Conservation (phyloP, 1,140 invertebrate genomes). For the Elymnias hypermnestra region DNA sequence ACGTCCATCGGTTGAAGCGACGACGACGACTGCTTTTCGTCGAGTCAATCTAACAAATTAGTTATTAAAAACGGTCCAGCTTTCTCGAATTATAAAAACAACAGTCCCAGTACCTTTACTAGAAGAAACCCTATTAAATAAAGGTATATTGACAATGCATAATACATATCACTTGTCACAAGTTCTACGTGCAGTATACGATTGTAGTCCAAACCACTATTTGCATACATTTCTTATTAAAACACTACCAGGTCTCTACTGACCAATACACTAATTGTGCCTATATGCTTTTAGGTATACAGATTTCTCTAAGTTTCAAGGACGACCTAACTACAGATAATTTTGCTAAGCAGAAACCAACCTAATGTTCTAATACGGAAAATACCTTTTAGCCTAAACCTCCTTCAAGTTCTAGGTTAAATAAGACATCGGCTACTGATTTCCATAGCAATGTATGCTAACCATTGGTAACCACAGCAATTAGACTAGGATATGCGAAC, state of each 20-base stretch:
- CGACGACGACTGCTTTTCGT: too few species aligned
- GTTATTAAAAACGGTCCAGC: too few species aligned
- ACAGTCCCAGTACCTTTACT: too few species aligned
- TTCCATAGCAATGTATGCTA: constrained; percentile 67
- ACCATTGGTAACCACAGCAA: constrained; percentile 50
- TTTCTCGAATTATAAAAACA: too few species aligned
- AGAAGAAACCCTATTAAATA: too few species aligned
- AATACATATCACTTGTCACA: too few species aligned
- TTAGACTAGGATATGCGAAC: constrained; percentile 57
- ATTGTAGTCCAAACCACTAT: too few species aligned
- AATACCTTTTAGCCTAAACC: not conserved
- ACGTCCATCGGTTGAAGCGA: too few species aligned
- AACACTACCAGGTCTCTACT: constrained; percentile 26
- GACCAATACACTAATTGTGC: constrained; percentile 57
- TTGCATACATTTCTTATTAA: constrained; percentile 54
- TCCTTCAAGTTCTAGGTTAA: constrained; percentile 32
- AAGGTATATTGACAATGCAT: too few species aligned
- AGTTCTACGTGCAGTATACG: too few species aligned
- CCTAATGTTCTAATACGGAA: not conserved
- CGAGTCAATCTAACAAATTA: too few species aligned
- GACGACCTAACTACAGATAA: constrained; percentile 3
- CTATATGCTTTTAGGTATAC: constrained; percentile 57
- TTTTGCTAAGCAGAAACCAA: constrained; percentile 10
- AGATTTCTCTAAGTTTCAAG: constrained; percentile 21
- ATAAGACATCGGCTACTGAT: constrained; percentile 55